These are phyloP conservation scores for Dasypus novemcinctus DNA, from an alignment of 2,113 vertebrate genomes.

Conservation along the genomic window DNA sequence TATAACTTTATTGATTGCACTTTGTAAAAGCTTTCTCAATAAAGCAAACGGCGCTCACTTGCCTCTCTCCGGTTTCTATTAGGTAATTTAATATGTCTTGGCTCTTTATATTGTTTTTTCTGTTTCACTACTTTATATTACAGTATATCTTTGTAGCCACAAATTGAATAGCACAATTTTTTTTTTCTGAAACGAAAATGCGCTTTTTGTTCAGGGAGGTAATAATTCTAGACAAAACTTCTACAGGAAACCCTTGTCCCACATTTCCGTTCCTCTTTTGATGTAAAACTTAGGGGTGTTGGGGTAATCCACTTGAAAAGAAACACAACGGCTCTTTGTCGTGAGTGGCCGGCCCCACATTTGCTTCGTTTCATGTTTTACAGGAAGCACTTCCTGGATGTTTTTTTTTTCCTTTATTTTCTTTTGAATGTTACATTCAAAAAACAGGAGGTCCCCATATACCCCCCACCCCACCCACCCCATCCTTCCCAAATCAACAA, in stretches of 20 bases:
- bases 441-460: no score
- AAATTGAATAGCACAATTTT: conserved; percentile 77
- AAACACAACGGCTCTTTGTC: neutral
- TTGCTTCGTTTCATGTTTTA: no score
- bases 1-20: conserved; percentile 76
- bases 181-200: conserved; percentile 66
- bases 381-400: no score
- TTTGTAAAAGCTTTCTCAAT: conserved; percentile 76
- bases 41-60: conserved; percentile 74
- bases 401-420: no score
- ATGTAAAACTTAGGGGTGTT: conserved; percentile 43
- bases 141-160: conserved; percentile 65
- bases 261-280: conserved; percentile 57
- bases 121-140: conserved; percentile 83
- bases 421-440: no score
- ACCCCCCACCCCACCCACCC: no score
- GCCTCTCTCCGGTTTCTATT: conserved; percentile 76
- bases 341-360: neutral
- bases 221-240: conserved; percentile 76
- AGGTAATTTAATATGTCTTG: conserved; percentile 79
- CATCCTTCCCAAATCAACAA: no score
- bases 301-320: neutral
- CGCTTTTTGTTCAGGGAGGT: conserved; percentile 76
- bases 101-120: conserved; percentile 76
- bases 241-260: conserved; percentile 30